phyloP scores from a whole-genome alignment of 2,113 vertebrate genomes.

The Paralichthys olivaceus region DNA sequence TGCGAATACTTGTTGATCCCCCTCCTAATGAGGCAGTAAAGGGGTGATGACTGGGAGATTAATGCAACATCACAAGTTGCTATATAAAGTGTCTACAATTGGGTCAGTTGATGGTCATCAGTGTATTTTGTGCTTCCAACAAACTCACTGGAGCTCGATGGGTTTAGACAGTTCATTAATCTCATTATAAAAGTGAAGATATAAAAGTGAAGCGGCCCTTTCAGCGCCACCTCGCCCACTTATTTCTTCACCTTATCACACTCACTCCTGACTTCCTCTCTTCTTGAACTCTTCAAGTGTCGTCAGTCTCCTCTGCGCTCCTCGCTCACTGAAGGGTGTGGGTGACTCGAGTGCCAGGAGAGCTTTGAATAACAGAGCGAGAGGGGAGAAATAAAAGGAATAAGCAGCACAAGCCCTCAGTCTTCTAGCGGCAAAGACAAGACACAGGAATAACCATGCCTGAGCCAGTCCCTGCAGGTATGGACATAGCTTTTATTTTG shows the following conservation, averaged over 20 bases:
- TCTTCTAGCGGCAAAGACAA: constrained; percentile 62
- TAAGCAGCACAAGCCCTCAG: constrained; percentile 62
- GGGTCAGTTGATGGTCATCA: constrained; percentile 19
- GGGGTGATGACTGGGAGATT: constrained; percentile 32
- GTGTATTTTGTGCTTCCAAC: constrained; percentile 14
- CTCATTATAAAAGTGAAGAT: constrained; percentile 10
- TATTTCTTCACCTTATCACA: constrained; percentile 42
- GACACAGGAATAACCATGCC: constrained; percentile 79
- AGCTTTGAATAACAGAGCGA: constrained; percentile 75
- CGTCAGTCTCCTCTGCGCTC: constrained; percentile 43
- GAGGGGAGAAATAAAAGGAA: constrained; percentile 78
- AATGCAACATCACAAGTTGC: constrained; percentile 1
- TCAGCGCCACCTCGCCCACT: constrained; percentile 28
- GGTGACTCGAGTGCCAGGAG: constrained; percentile 74
- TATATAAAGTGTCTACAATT: constrained; percentile 28
- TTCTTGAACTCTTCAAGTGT: constrained; percentile 68
- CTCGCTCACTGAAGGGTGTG: constrained; percentile 69
- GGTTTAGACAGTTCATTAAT: constrained; percentile 50
- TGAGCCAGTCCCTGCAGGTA: constrained; percentile 76
- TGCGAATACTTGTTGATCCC: constrained; percentile 37
- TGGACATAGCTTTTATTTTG: constrained; percentile 53
- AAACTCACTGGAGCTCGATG: constrained; percentile 24
- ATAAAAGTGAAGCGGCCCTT: constrained; percentile 29
- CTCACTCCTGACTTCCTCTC: constrained; percentile 35
- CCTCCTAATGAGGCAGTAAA: constrained; percentile 6